phyloP scores from a whole-genome alignment of 2,797 vertebrate species.

The Poecilia picta region DNA sequence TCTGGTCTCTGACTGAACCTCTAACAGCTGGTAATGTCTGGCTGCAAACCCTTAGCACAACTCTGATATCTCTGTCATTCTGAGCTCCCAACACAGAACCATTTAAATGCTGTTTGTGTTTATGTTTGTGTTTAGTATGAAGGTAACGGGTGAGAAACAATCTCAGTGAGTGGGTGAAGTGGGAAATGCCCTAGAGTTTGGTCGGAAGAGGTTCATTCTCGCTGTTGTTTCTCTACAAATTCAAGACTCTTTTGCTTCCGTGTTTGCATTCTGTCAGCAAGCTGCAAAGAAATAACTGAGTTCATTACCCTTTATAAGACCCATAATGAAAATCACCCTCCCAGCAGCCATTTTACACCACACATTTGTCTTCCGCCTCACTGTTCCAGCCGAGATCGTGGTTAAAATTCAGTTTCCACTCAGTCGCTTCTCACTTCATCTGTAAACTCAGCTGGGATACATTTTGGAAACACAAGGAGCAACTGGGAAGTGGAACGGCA shows the following conservation, averaged over 20 bases:
- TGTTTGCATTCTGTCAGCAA: conserved; percentile 1
- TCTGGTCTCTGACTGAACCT: neutral
- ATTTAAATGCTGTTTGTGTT: neutral
- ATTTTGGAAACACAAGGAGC: conserved; percentile 4
- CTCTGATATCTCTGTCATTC: neutral
- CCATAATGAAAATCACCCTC: conserved; percentile 27
- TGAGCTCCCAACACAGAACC: neutral
- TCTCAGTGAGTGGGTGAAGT: neutral
- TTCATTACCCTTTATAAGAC: conserved; percentile 29
- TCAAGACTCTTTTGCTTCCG: neutral
- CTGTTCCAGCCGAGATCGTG: conserved; percentile 1
- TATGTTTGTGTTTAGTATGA: neutral
- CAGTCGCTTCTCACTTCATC: conserved; percentile 33
- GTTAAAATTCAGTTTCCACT: conserved; percentile 30
- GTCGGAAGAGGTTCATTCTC: neutral
- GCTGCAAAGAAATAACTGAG: conserved; percentile 11
- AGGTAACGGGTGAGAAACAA: neutral
- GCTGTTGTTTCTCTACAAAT: neutral
- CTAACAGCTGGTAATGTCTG: neutral
- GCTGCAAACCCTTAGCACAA: neutral
- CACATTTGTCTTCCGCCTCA: conserved; percentile 14
- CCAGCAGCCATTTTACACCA: conserved; percentile 17
- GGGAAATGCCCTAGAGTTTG: neutral
- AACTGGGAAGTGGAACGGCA: neutral
- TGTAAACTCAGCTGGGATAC: conserved; percentile 19